phyloP scores from a whole-genome alignment of 2,113 vertebrate genomes.

The Rhabdornis inornatus region DNA sequence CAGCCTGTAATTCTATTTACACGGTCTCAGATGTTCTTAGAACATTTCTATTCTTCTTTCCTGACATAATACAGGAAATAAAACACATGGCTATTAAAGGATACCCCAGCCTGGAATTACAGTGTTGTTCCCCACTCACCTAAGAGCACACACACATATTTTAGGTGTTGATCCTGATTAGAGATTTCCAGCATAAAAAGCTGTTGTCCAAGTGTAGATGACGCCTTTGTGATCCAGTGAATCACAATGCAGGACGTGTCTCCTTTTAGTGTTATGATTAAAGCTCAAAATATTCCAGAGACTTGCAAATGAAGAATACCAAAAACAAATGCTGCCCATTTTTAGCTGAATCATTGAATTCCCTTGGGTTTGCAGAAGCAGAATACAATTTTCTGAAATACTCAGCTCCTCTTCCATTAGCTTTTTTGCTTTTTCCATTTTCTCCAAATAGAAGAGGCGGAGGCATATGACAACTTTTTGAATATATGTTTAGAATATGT shows the following conservation, averaged over 20 bases:
- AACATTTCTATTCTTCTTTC: background rate
- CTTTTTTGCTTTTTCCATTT: background rate
- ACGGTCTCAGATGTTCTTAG: background rate
- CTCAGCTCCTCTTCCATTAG: background rate
- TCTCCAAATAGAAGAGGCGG: background rate
- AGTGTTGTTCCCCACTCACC: background rate
- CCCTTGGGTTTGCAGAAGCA: slow-evolving; percentile 18
- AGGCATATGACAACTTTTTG: slow-evolving; percentile 4
- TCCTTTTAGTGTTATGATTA: background rate
- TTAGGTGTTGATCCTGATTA: background rate
- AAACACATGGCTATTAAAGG: fast-evolving
- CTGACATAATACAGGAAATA: background rate
- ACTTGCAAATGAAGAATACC: slow-evolving; percentile 2
- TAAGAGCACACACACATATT: background rate
- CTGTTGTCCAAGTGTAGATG: background rate
- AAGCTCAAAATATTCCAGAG: slow-evolving; percentile 15
- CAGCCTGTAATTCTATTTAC: background rate
- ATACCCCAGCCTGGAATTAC: background rate
- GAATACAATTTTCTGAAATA: slow-evolving; percentile 11
- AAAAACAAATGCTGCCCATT: slow-evolving; percentile 16
- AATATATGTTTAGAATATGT: slow-evolving; percentile 15
- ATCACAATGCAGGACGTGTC: background rate
- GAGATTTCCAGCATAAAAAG: background rate
- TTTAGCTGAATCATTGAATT: slow-evolving; percentile 2
- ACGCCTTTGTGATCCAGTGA: background rate